Conservation (phyloP, 2,113 vertebrate species). For the Passer montanus region DNA sequence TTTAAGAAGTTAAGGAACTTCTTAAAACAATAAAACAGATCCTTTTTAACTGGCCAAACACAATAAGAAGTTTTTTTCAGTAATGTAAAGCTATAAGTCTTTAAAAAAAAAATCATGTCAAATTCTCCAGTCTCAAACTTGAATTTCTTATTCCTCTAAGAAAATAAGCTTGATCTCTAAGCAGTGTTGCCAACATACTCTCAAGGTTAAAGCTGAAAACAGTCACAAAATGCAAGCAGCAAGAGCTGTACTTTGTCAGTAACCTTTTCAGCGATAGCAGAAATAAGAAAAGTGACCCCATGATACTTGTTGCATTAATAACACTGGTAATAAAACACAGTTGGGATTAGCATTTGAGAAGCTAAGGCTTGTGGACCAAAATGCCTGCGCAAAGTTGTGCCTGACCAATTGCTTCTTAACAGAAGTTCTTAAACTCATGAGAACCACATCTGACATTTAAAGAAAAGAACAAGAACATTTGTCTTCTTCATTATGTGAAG, state of each 20-base stretch:
- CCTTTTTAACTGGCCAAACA: not conserved
- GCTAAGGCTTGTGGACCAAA: not conserved
- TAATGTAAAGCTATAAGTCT: not conserved
- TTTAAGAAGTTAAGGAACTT: not conserved
- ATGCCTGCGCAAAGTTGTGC: not conserved
- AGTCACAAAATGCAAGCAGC: not conserved
- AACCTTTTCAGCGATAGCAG: not conserved
- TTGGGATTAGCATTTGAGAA: not conserved
- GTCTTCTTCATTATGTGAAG: slow-evolving; percentile 27
- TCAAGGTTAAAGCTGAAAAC: not conserved
- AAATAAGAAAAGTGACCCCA: not conserved
- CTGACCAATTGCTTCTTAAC: slow-evolving; percentile 1
- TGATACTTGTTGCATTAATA: not conserved
- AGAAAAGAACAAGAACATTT: not conserved
- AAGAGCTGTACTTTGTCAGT: not conserved
- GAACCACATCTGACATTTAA: slow-evolving; percentile 33
- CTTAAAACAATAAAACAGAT: not conserved
- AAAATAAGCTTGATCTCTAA: not conserved
- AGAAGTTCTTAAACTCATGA: not conserved
- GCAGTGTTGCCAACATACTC: not conserved
- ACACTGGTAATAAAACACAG: not conserved
- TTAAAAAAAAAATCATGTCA: not conserved
- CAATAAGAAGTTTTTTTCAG: not conserved
- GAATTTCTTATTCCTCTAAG: not conserved
- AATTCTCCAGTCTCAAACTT: not conserved